Conservation (phyloP, 2,888 invertebrate species). For the Stenoptilia bipunctidactyla region DNA sequence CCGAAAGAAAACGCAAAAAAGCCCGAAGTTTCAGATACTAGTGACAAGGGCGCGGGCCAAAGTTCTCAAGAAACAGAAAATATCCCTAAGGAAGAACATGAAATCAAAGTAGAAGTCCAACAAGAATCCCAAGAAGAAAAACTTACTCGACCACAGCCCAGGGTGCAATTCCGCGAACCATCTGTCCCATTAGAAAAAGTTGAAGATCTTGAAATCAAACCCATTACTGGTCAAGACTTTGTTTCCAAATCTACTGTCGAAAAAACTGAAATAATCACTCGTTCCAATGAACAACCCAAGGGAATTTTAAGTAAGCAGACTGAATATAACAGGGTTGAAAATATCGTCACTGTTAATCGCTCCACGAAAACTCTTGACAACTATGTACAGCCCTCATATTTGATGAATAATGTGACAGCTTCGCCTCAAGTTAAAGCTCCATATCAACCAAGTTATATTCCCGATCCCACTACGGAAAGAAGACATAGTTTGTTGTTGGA, state of each 20-base stretch:
- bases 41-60: conserved; percentile 6
- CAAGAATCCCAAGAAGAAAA: conserved; percentile 14
- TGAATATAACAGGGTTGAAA: conserved; percentile 55
- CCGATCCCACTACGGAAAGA: conserved; percentile 37
- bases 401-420: conserved; percentile 41
- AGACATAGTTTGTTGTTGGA: conserved; percentile 56
- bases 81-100: conserved; percentile 14
- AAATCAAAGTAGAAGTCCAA: conserved; percentile 11
- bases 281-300: conserved; percentile 32
- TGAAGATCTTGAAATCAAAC: conserved; percentile 60
- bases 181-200: conserved; percentile 57
- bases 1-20: conserved; percentile 12
- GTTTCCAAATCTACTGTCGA: conserved; percentile 46
- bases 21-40: conserved; percentile 16
- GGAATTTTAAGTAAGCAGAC: conserved; percentile 47
- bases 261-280: conserved; percentile 53
- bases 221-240: conserved; percentile 43
- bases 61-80: conserved; percentile 9
- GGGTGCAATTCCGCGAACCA: conserved; percentile 44
- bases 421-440: conserved; percentile 40
- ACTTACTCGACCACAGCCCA: conserved; percentile 22
- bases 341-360: conserved; percentile 55
- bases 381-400: conserved; percentile 21
- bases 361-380: conserved; percentile 43
- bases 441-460: conserved; percentile 30